Base-by-base conservation (phyloP, 2,113 vertebrate species). In the Toxostoma redivivum region DNA sequence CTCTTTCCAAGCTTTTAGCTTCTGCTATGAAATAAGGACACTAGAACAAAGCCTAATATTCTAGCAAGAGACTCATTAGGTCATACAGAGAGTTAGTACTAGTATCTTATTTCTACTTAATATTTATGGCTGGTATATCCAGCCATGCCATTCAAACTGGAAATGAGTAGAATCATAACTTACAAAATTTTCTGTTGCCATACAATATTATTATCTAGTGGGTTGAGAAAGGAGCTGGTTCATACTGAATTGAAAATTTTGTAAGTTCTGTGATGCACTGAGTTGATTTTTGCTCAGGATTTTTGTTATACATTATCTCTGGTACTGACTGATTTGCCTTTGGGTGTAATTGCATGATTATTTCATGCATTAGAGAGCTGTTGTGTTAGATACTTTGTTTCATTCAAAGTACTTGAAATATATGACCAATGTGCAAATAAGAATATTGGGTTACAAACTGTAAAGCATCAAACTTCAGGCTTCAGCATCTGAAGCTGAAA, bases 281-380 rank as follows among this genome's bases (percentile, higher is more conserved):
- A 50, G 10, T n/a, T 84, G n/a, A 61, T 58, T 79, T 79, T 88
- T 86, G 6, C n/a, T 72, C 22, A 15, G 51, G 16, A 17, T 56
- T 83, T 89, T 65, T 57, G 19, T 72, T 44, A 35, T 9, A 44
- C 7, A 10, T 73, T 62, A 27, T 42, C 33, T 67, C 30, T 38
- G 5, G 10, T 79, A 45, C 9, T 31, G 17, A 31, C 13, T 28
- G 19, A 31, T 57, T 80, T 60, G 16, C 13, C 15, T 87, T 70
- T 62, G 17, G 9, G 4, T n/a, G 6, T 65, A n/a, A 53, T 15
- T 53, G 19, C 0, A 0, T 50, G 25, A 50, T 71, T 66, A 66
- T 74, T 58, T 73, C 35, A 47, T 51, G 7, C 8, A 28, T 45
- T 61, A 31, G 7, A 45, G 21, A 71, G 31, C 28, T 65, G 12